A percentile compares a stretch with the other conserved stretches of the same genome.
These are phyloP conservation scores for Steinernema scapterisci DNA, from an alignment of 2,888 invertebrate genomes.

Conservation along the genomic window DNA sequence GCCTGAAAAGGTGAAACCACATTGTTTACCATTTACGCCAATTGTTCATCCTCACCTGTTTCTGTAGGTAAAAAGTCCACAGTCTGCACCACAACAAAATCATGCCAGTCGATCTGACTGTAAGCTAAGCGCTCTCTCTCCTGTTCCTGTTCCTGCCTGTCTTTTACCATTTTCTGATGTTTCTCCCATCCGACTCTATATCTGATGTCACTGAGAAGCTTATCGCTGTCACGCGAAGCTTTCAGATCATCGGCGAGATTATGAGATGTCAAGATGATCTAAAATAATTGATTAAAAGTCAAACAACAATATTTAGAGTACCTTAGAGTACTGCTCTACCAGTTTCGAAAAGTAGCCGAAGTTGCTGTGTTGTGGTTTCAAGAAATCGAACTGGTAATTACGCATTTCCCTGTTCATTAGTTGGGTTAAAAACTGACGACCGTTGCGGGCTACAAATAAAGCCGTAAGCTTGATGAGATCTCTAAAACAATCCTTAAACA, in stretches of 20 bases:
- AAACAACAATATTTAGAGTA: conserved; percentile 61
- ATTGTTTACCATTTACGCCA: conserved; percentile 2
- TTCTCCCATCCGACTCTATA: conserved; percentile 95
- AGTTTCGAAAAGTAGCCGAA: conserved; percentile 98
- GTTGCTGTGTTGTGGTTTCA: conserved; percentile 94
- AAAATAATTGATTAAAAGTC: conserved; percentile 29
- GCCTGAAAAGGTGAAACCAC: conserved; percentile 48
- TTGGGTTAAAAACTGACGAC: conserved; percentile 93
- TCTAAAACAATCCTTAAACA: conserved; percentile 69
- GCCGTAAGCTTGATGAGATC: conserved; percentile 97
- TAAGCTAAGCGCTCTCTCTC: conserved; percentile 87
- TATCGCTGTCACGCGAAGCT: conserved; percentile 38
- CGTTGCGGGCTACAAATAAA: conserved; percentile 97
- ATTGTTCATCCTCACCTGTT: conserved; percentile 69
- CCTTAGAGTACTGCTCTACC: conserved; percentile 96
- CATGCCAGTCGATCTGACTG: conserved; percentile 99
- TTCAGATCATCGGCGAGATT: conserved; percentile 54
- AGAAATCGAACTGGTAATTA: conserved; percentile 97
- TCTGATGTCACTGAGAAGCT: conserved; percentile 58
- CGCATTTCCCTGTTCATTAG: conserved; percentile 94
- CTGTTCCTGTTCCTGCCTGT: conserved; percentile 89
- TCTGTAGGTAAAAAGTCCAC: conserved; percentile 98
- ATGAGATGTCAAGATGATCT: conserved; percentile 88
- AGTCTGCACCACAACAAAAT: conserved; percentile 98
- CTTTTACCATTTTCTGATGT: conserved; percentile 88